These are phyloP conservation scores for Hololepta plana DNA, from an alignment of 2,888 invertebrate species.

Conservation along the genomic window DNA sequence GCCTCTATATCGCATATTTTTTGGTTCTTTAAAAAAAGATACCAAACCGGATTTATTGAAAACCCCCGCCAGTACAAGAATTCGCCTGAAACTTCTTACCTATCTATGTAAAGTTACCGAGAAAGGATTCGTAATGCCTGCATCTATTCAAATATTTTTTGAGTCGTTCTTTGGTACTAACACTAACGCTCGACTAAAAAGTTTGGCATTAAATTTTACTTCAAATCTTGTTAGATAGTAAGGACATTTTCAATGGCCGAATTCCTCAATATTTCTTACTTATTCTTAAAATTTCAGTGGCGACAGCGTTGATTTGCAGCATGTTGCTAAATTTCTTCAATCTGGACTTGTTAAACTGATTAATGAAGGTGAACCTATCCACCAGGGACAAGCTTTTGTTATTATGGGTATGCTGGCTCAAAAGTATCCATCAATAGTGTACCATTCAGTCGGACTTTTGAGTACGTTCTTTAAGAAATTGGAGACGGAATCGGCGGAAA, in stretches of 20 bases:
- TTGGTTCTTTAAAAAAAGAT: slow-evolving; percentile 44
- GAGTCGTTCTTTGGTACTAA: slow-evolving; percentile 71
- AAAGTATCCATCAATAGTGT: slow-evolving; percentile 41
- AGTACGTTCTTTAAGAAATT: slow-evolving; percentile 32
- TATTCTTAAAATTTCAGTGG: slow-evolving; percentile 30
- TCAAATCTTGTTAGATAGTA: slow-evolving; percentile 66
- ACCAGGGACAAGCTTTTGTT: slow-evolving; percentile 52
- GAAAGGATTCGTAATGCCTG: slow-evolving; percentile 54
- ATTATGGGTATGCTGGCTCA: slow-evolving; percentile 52
- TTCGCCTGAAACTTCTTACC: slow-evolving; percentile 69
- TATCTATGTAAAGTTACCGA: slow-evolving; percentile 60
- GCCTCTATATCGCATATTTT: slow-evolving; percentile 62
- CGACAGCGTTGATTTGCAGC: slow-evolving; percentile 37
- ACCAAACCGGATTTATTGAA: slow-evolving; percentile 48
- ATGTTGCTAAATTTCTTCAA: slow-evolving; percentile 53
- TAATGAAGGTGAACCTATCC: slow-evolving; percentile 39
- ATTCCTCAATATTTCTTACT: slow-evolving; percentile 1
- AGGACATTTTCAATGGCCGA: slow-evolving; percentile 18
- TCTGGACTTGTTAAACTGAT: slow-evolving; percentile 56
- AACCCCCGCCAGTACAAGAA: slow-evolving; percentile 62
- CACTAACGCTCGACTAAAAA: slow-evolving; percentile 68
- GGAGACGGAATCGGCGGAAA: slow-evolving; percentile 25
- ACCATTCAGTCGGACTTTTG: slow-evolving; percentile 43
- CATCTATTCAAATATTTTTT: slow-evolving; percentile 73
- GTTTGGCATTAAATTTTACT: slow-evolving; percentile 64